Evolutionary conservation across 2,113 vertebrate genomes (phyloP), one percentile per base, ranked within the genome.

Genomic region (Camelus dromedarius): DNA sequence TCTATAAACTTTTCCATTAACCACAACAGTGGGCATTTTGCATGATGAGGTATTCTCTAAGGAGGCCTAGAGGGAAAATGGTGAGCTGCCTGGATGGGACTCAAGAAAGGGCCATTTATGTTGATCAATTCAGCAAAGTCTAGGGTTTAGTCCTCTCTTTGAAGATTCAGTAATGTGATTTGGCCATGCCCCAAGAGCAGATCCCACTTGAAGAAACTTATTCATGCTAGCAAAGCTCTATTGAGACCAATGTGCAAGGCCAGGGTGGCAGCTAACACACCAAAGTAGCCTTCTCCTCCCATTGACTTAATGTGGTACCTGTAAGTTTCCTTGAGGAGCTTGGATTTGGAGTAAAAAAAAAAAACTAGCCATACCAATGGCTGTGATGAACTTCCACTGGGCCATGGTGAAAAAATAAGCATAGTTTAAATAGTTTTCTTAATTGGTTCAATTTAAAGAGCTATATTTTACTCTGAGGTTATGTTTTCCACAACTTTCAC

Each of bases 1-100:
- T 84, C 70, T 96, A 88, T 50, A 84, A 93, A 83, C 35, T 89
- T 92, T 92, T 80, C 58, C 35, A 54, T 64, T 75, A 76, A n/a
- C 30, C 24, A 84, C 48, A 77, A 72, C 16, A 60, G 28, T 77
- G 54, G 32, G 18, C 64, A 66, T 87, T 93, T 83, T 91, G 10
- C 85, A 81, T 35, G 19, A 91, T 46, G 82, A 89, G n/a, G 26
- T 86, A 19, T 12, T 93, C 32, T 84, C 8, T 85, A 93, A 85
- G 38, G 54, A 89, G 82, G 38, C 70, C 19, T 38, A 72, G 46
- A 69, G 38, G n/a, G 22, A 89, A 89, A 88, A 35, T 89, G 38
- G 35, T 93, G 46, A 95, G 50, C 56, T 80, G 14, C 42, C 12
- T n/a, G 79, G 6, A 35, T 14, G 20, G 24, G 32, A 60, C 42